These are phyloP conservation scores for Limnephilus lunatus DNA, from an alignment of 2,888 invertebrate genomes.

Conservation along the genomic window DNA sequence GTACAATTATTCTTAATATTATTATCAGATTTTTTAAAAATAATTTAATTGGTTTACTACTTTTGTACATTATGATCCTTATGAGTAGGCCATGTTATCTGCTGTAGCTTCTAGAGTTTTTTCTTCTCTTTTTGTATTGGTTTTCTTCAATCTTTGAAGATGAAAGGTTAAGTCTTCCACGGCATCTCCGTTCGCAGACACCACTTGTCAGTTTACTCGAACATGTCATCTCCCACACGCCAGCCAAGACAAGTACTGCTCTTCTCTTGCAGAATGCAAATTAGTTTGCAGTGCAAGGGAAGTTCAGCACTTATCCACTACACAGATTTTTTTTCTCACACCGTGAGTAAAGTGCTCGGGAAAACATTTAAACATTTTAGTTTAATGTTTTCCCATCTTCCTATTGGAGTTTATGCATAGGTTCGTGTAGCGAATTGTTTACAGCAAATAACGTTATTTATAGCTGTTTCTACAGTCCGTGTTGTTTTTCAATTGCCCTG, in stretches of 20 bases:
- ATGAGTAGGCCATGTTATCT: neutral
- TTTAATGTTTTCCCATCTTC: neutral
- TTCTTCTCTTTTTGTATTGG: neutral
- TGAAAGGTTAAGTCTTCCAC: neutral
- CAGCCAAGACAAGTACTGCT: neutral
- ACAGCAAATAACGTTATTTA: neutral
- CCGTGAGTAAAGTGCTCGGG: conserved; percentile 4
- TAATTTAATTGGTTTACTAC: neutral
- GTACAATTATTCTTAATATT: neutral
- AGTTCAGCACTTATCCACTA: conserved; percentile 18
- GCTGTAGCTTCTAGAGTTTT: neutral
- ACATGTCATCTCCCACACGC: conserved; percentile 41
- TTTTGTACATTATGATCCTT: neutral
- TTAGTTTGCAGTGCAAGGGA: conserved; percentile 15
- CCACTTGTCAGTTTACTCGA: conserved; percentile 19
- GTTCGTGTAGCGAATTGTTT: neutral
- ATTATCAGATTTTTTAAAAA: neutral
- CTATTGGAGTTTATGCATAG: neutral
- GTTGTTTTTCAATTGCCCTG: neutral
- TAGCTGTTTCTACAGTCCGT: neutral
- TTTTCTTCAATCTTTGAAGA: neutral
- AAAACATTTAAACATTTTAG: conserved; percentile 13
- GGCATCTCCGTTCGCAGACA: neutral
- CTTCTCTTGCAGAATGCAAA: conserved; percentile 27
- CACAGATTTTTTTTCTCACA: conserved; percentile 12